Conservation (phyloP, 2,888 invertebrate genomes). For the Arge pagana region DNA sequence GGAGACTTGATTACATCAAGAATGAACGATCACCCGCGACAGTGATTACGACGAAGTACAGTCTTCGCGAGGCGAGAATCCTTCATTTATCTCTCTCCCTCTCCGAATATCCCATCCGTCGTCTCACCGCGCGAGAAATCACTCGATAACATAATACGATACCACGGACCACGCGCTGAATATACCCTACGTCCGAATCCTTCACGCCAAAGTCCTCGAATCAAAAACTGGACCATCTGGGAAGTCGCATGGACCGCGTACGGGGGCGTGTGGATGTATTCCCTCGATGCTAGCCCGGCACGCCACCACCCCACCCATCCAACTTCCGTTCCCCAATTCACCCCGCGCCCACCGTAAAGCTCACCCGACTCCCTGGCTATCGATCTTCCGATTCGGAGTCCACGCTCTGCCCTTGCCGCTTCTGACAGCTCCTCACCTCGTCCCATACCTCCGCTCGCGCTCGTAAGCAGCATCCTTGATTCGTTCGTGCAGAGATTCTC, state of each 20-base stretch:
- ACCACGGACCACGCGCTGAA: no score
- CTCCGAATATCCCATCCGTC: no score
- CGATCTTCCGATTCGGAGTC: slow-evolving; percentile 24
- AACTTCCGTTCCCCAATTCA: slow-evolving; percentile 9
- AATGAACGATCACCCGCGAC: no score
- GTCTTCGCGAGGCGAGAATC: no score
- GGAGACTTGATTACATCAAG: no score
- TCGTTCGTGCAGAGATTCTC: slow-evolving; percentile 9
- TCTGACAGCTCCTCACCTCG: slow-evolving; percentile 21
- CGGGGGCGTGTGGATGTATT: slow-evolving; percentile 2
- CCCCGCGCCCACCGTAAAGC: slow-evolving; percentile 16
- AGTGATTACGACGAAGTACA: no score
- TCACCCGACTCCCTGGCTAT: slow-evolving; percentile 17
- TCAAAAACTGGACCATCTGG: slow-evolving; percentile 1
- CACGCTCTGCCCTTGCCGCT: slow-evolving; percentile 20
- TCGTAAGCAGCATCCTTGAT: slow-evolving; percentile 9
- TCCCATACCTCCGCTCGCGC: slow-evolving; percentile 15
- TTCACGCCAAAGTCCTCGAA: no score
- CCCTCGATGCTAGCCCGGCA: background rate
- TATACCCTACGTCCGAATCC: no score
- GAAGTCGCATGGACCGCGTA: slow-evolving; percentile 1
- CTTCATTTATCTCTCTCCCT: no score
- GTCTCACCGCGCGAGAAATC: no score
- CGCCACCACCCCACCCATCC: slow-evolving; percentile 6
- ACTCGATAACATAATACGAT: no score